Conservation (phyloP, 2,113 vertebrate genomes). For the Melanocharis versteri region DNA sequence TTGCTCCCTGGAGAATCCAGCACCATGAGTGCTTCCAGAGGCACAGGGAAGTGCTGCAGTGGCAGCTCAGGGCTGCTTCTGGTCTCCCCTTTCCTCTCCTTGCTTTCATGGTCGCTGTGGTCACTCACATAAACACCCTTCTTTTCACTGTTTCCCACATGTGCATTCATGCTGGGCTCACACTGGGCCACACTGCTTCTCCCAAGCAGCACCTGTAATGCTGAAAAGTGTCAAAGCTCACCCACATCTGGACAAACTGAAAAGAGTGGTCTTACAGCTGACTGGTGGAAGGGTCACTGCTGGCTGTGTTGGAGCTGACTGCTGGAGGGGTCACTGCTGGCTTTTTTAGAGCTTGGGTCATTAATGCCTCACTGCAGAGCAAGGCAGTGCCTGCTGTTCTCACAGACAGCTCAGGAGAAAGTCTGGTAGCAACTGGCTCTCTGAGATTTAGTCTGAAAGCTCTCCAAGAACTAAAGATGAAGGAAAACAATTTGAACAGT, state of each 20-base stretch:
- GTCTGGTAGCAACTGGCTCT: background rate
- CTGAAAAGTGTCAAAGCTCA: background rate
- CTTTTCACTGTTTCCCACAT: background rate
- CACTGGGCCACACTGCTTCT: background rate
- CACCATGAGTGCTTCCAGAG: background rate
- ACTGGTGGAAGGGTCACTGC: background rate
- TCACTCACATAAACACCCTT: background rate
- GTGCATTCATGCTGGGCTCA: background rate
- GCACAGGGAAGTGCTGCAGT: background rate
- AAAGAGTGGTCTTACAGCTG: background rate
- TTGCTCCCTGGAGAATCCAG: background rate
- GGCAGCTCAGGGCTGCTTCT: background rate
- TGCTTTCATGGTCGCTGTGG: rapidly evolving
- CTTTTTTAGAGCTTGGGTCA: background rate
- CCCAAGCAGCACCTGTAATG: background rate
- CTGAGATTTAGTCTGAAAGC: background rate
- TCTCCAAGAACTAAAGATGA: background rate
- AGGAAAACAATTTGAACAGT: background rate
- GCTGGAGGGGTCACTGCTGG: background rate
- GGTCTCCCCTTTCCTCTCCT: background rate
- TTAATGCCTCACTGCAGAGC: background rate
- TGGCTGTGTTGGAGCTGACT: background rate
- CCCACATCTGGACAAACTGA: background rate
- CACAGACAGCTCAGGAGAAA: background rate
- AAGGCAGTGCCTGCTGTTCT: background rate